Evolutionary conservation across 2,888 invertebrate species (phyloP).

Genomic region (Leptopilina drosophilae): DNA sequence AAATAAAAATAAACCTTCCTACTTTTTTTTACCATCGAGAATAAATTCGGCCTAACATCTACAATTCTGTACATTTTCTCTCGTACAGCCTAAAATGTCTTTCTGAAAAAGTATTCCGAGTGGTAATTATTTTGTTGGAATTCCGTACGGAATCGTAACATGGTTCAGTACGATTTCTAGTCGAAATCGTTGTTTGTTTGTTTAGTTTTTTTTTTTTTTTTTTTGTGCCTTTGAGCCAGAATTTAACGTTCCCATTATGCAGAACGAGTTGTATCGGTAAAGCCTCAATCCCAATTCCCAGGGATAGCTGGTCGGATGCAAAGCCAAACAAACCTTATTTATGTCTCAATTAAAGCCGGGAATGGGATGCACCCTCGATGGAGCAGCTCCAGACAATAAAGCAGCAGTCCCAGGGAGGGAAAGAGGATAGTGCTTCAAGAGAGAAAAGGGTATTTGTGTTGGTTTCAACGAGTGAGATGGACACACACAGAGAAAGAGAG

Average conservation of each 20-base stretch:
- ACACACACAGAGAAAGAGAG: slow-evolving; percentile 50
- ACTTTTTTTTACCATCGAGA: too few species aligned
- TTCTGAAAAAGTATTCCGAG: too few species aligned
- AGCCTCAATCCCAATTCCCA: slow-evolving; percentile 76
- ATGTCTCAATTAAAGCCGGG: slow-evolving; percentile 77
- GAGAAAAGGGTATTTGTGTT: slow-evolving; percentile 2
- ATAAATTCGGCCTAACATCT: too few species aligned
- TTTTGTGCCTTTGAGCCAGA: slow-evolving; percentile 57
- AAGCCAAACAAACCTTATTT: slow-evolving; percentile 78
- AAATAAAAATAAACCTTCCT: too few species aligned
- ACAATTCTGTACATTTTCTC: too few species aligned
- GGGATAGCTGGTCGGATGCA: slow-evolving; percentile 73
- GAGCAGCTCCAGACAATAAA: slow-evolving; percentile 76
- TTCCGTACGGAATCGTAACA: not conserved
- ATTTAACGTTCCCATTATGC: slow-evolving; percentile 75
- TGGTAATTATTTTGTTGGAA: not conserved
- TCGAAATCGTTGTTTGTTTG: not conserved
- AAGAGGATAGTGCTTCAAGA: slow-evolving; percentile 39
- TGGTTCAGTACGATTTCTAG: too few species aligned
- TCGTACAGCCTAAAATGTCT: too few species aligned
- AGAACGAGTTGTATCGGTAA: slow-evolving; percentile 75
- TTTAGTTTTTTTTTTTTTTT: slow-evolving; percentile 27
- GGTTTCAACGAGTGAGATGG: slow-evolving; percentile 26
- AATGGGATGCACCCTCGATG: slow-evolving; percentile 78
- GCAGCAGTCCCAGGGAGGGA: slow-evolving; percentile 56